phyloP scores from a whole-genome alignment of 2,113 vertebrate genomes.

The Zosterops hypoxanthus region DNA sequence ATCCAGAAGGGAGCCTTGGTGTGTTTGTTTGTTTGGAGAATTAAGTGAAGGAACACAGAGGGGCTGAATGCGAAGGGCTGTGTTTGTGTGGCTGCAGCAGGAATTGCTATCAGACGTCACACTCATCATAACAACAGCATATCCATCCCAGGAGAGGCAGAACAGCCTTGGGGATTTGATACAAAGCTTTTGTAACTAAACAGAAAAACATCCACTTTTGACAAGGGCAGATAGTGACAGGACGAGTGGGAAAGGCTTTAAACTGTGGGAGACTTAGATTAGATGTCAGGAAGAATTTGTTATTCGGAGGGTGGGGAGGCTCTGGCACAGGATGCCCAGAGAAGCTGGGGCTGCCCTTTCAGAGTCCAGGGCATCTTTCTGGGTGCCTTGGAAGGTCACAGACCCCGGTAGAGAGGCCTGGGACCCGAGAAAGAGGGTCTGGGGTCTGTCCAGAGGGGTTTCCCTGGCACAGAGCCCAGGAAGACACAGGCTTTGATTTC shows the following conservation, averaged over 20 bases:
- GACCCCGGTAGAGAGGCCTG: too few species aligned
- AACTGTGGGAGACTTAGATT: background rate
- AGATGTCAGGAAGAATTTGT: background rate
- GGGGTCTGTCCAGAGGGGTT: too few species aligned
- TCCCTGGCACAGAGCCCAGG: too few species aligned
- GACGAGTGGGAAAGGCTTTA: background rate
- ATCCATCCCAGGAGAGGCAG: background rate
- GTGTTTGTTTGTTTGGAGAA: background rate
- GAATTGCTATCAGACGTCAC: background rate
- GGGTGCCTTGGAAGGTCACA: too few species aligned
- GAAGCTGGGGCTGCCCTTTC: background rate
- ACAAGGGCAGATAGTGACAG: background rate
- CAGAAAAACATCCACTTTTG: background rate
- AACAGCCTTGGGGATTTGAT: background rate
- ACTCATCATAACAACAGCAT: background rate
- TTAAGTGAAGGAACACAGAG: background rate
- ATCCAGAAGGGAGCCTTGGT: background rate
- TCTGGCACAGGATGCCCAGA: background rate
- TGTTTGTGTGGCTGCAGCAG: background rate
- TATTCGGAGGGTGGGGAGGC: accelerated
- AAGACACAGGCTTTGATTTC: too few species aligned
- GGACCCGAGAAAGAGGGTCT: too few species aligned
- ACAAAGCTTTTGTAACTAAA: background rate
- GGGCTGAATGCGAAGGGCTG: background rate
- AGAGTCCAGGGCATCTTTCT: too few species aligned